phyloP scores from a whole-genome alignment of 2,797 vertebrate genomes.

The Pangasius sanitwongsei region DNA sequence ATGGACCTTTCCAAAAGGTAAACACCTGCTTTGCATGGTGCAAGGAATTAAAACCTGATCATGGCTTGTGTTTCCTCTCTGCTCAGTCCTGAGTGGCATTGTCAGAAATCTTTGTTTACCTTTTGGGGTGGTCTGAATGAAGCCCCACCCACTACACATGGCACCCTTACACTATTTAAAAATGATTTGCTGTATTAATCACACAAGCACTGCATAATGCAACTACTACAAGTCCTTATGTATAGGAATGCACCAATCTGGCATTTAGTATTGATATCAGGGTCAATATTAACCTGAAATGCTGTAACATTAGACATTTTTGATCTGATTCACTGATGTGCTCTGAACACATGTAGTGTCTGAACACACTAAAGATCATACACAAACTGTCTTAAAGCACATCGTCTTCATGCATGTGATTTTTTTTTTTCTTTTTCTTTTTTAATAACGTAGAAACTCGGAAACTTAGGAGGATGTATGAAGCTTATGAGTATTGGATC shows the following conservation, averaged over 20 bases:
- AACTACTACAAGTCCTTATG: neutral
- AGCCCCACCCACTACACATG: conserved; percentile 12
- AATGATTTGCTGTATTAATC: neutral
- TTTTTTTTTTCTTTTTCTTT: neutral
- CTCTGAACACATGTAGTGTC: neutral
- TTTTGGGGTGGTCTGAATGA: neutral
- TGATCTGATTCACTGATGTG: neutral
- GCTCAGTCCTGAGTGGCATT: neutral
- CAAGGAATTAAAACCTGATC: neutral
- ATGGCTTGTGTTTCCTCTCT: neutral
- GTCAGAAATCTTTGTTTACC: conserved; percentile 30
- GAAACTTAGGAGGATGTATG: neutral
- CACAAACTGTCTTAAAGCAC: neutral
- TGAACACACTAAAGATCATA: neutral
- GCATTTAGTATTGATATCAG: neutral
- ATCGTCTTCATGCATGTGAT: neutral
- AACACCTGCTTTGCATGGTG: conserved; percentile 29
- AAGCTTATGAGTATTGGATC: neutral
- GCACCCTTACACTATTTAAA: neutral
- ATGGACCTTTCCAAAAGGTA: conserved; percentile 97
- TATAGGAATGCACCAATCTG: neutral
- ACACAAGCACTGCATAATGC: neutral
- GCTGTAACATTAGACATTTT: neutral
- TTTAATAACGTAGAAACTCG: neutral
- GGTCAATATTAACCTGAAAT: neutral